A percentile compares a stretch with the other conserved stretches of the same genome.
phyloP scores from a whole-genome alignment of 2,888 invertebrate species.

The Fragum fragum region DNA sequence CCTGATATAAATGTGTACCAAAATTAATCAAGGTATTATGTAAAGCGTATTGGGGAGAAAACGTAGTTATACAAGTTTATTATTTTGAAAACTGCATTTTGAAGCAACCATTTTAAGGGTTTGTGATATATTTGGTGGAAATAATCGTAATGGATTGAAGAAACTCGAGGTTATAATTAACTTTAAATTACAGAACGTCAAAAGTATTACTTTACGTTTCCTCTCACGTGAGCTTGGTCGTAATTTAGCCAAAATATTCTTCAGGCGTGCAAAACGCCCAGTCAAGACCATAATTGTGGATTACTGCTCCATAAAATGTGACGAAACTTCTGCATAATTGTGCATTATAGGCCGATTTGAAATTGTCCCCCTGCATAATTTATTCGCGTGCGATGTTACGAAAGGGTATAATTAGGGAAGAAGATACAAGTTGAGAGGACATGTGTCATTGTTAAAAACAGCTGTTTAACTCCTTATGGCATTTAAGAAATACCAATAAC shows the following conservation, averaged over 20 bases:
- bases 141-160: no score
- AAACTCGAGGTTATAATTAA: no score
- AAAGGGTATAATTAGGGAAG: constrained; percentile 15
- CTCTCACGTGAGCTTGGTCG: background rate
- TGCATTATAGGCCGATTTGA: constrained; percentile 19
- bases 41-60: no score
- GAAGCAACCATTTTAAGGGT: no score
- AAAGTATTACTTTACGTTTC: background rate
- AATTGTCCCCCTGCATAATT: constrained; percentile 20
- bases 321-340: constrained; percentile 29
- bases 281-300: constrained; percentile 4
- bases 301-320: constrained; percentile 20
- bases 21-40: no score
- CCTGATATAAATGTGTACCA: no score
- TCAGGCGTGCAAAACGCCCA: background rate
- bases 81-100: no score
- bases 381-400: constrained; percentile 17
- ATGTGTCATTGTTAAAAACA: constrained; percentile 2
- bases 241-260: background rate
- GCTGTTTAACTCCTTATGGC: no score
- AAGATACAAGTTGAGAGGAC: constrained; percentile 8
- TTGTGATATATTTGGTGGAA: no score
- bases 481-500: no score
- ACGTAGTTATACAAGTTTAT: no score
- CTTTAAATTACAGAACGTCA: no score